phyloP scores from a whole-genome alignment of 2,113 vertebrate genomes.

The Nannobrachium achirus region DNA sequence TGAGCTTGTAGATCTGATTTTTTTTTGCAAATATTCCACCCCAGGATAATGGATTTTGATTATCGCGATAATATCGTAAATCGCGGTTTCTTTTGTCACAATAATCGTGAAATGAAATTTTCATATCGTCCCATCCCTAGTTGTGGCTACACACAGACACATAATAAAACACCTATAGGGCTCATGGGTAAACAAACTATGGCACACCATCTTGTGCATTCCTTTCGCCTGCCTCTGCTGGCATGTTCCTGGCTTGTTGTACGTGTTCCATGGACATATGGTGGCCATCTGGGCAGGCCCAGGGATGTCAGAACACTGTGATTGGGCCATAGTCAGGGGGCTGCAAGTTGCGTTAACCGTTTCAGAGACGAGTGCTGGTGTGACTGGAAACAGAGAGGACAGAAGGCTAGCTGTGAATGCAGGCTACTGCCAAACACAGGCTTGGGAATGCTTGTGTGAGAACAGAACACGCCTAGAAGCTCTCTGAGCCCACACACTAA shows the following conservation, averaged over 20 bases:
- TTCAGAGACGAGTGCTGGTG: background rate
- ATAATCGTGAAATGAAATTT: too few species aligned
- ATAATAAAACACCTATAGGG: slow-evolving; percentile 34
- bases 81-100: too few species aligned
- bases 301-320: slow-evolving; percentile 52
- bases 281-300: slow-evolving; percentile 70
- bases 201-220: slow-evolving; percentile 21
- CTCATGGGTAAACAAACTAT: slow-evolving; percentile 32
- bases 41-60: too few species aligned
- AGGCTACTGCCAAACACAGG: slow-evolving; percentile 13
- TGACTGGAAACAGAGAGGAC: slow-evolving; percentile 3
- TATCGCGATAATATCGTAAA: too few species aligned
- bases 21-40: too few species aligned
- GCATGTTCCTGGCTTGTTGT: slow-evolving; percentile 42
- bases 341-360: slow-evolving; percentile 54
- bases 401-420: slow-evolving; percentile 11
- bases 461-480: background rate
- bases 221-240: slow-evolving; percentile 30
- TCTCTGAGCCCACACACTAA: slow-evolving; percentile 10
- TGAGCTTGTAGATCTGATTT: too few species aligned
- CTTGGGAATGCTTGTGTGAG: slow-evolving; percentile 23
- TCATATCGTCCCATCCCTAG: too few species aligned
- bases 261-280: slow-evolving; percentile 65
- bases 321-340: slow-evolving; percentile 44
- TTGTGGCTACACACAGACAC: too few species aligned